Evolutionary conservation across 2,113 vertebrate species (phyloP).

Genomic region (Platysternon megacephalum): DNA sequence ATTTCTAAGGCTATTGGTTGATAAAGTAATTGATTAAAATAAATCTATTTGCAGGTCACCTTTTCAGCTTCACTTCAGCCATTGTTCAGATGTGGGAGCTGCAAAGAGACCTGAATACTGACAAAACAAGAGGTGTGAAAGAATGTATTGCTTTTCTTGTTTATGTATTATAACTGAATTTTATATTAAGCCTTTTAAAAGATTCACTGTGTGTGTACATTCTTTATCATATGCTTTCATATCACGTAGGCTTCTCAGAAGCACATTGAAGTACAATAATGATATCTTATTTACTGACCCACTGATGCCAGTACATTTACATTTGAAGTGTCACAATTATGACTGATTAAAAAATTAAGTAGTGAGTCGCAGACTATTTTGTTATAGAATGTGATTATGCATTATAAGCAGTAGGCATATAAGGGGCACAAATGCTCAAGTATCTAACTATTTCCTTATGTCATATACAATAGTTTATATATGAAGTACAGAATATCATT

Average conservation of each 20-base stretch:
- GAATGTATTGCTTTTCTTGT: neutral
- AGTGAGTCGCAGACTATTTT: neutral
- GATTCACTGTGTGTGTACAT: neutral
- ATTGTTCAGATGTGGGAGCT: neutral
- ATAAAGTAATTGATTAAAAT: neutral
- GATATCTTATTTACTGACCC: neutral
- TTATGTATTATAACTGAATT: neutral
- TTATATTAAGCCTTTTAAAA: conserved; percentile 9
- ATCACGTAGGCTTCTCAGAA: neutral
- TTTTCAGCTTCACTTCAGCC: neutral
- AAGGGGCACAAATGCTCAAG: neutral
- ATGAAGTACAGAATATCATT: neutral
- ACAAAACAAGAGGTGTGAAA: neutral
- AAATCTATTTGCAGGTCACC: neutral
- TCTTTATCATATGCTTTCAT: neutral
- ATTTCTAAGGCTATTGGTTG: neutral
- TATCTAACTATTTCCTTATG: neutral
- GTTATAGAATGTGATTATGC: neutral
- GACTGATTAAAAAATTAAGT: neutral
- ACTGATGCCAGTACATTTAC: neutral
- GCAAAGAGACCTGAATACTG: neutral
- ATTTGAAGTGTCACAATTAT: neutral
- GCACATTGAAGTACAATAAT: neutral
- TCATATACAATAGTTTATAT: neutral
- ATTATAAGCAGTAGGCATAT: neutral